Evolutionary conservation across 2,888 invertebrate genomes (phyloP).

Genomic region (Trypoxylon attenuatum): DNA sequence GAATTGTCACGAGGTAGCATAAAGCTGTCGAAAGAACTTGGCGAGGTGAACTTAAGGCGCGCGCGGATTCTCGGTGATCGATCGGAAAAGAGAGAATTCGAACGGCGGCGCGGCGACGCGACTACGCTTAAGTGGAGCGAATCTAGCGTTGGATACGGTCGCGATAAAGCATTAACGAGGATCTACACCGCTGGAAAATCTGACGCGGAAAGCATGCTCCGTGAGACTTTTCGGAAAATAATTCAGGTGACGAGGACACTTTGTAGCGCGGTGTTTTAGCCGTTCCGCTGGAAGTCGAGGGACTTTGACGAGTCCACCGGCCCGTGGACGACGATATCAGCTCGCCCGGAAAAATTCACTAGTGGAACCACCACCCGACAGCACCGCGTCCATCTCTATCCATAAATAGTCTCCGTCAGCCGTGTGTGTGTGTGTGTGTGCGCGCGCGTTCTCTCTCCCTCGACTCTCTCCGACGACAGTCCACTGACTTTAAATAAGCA

Average conservation of each 20-base stretch:
- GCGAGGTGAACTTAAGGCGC: conserved; percentile 32
- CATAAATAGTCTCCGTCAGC: too few relatives aligned
- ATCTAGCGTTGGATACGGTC: conserved; percentile 33
- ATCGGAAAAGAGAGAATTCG: too few relatives aligned
- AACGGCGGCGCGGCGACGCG: neutral
- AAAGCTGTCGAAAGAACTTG: too few relatives aligned
- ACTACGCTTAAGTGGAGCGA: conserved; percentile 41
- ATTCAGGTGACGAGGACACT: conserved; percentile 10
- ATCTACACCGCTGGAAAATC: conserved; percentile 20
- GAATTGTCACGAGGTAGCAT: too few relatives aligned
- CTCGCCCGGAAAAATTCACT: conserved; percentile 40
- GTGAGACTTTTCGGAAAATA: conserved; percentile 36
- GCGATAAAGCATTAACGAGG: conserved; percentile 51
- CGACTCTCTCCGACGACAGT: too few relatives aligned
- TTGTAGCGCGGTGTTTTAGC: neutral
- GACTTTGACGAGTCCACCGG: too few relatives aligned
- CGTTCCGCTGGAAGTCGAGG: neutral
- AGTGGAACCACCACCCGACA: conserved; percentile 9
- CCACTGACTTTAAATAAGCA: too few relatives aligned
- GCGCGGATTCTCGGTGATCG: conserved; percentile 42
- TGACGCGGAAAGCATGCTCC: conserved; percentile 17
- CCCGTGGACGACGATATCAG: too few relatives aligned
- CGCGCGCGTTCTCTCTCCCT: too few relatives aligned
- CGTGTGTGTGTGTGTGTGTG: too few relatives aligned
- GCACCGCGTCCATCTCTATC: too few relatives aligned